phyloP scores from a whole-genome alignment of 2,888 invertebrate species.

The Coelopa pilipes region DNA sequence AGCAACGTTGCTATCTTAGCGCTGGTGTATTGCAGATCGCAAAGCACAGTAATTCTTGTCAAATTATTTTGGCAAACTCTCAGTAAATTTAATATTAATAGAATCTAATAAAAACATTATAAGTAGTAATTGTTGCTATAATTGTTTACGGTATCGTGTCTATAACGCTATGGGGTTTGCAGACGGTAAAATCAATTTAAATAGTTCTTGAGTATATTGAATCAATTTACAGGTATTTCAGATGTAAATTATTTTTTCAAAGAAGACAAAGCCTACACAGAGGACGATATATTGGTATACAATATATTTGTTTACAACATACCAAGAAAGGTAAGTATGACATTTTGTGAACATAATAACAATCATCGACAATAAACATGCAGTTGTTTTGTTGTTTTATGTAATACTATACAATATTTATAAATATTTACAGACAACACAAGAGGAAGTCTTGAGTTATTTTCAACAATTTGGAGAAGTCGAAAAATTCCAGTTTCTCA shows the following conservation, averaged over 20 bases:
- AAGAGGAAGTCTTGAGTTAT: conserved; percentile 31
- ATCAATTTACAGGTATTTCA: too few species aligned
- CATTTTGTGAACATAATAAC: too few species aligned
- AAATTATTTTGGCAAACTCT: conserved; percentile 13
- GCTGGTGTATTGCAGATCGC: too few species aligned
- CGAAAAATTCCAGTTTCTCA: conserved; percentile 25
- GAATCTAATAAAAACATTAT: conserved; percentile 4
- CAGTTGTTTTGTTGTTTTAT: background rate
- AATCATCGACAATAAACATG: too few species aligned
- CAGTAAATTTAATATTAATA: conserved; percentile 20
- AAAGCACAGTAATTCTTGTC: conserved; percentile 16
- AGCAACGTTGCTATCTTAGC: too few species aligned
- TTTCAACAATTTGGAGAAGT: conserved; percentile 38
- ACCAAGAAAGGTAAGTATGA: conserved; percentile 38
- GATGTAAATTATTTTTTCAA: conserved; percentile 27
- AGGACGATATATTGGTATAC: conserved; percentile 40
- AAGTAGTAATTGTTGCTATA: too few species aligned
- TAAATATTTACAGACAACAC: conserved; percentile 32
- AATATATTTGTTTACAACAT: conserved; percentile 41
- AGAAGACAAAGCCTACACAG: conserved; percentile 36
- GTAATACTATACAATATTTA: too few species aligned
- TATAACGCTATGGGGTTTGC: conserved; percentile 22
- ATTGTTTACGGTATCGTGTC: too few species aligned
- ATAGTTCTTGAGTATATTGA: too few species aligned
- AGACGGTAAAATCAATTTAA: too few species aligned